Conservation (phyloP, 2,797 vertebrate genomes). For the Poliocrania exsul region DNA sequence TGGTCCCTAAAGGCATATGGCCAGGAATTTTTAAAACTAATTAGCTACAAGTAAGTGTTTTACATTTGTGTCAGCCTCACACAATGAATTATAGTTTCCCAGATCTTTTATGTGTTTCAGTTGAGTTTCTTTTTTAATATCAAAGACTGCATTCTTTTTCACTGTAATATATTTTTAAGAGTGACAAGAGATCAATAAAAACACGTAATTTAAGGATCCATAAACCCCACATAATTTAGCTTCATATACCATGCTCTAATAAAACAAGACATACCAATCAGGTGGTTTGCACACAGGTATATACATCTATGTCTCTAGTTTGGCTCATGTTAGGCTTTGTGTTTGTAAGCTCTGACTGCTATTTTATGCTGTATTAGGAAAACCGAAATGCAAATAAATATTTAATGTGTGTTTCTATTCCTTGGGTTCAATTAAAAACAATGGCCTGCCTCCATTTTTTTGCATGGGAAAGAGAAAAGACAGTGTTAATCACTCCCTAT, state of each 20-base stretch:
- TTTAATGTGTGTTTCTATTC: background rate
- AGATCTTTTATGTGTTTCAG: background rate
- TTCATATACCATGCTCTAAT: slow-evolving; percentile 27
- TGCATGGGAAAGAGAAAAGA: background rate
- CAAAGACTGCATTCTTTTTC: slow-evolving; percentile 14
- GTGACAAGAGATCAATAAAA: slow-evolving; percentile 53
- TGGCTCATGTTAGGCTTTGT: background rate
- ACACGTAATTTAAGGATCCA: slow-evolving; percentile 38
- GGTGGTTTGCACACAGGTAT: background rate
- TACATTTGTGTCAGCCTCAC: background rate
- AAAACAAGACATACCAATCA: slow-evolving; percentile 3
- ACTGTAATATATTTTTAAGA: slow-evolving; percentile 9
- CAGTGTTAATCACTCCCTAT: background rate
- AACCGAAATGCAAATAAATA: background rate
- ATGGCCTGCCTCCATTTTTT: background rate
- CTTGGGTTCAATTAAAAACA: background rate
- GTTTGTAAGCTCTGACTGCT: background rate
- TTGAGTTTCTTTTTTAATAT: slow-evolving; percentile 30
- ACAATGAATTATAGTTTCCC: background rate
- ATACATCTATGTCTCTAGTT: background rate
- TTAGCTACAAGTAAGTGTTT: background rate
- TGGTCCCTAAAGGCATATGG: background rate
- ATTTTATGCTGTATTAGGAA: slow-evolving; percentile 6
- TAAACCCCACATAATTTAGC: slow-evolving; percentile 25
- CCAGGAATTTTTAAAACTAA: background rate